Evolutionary conservation across 2,113 vertebrate genomes (phyloP).

Genomic region (Calonectris borealis): DNA sequence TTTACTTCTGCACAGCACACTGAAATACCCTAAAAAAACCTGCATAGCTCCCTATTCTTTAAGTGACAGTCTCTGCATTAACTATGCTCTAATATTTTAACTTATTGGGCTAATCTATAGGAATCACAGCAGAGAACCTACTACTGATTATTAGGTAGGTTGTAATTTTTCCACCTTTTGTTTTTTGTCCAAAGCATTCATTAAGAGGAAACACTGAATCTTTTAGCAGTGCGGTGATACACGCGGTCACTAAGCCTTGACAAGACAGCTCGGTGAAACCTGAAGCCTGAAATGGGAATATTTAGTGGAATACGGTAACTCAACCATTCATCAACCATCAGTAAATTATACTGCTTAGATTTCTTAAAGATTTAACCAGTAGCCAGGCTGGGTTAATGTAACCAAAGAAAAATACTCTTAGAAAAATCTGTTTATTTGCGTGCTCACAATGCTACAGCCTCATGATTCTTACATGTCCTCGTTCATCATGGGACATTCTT

Average conservation of each 20-base stretch:
- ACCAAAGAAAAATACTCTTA: background rate
- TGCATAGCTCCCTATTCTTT: background rate
- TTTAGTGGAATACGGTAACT: background rate
- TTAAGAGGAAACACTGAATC: background rate
- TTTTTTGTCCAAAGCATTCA: background rate
- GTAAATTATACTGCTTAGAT: background rate
- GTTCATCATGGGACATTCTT: background rate
- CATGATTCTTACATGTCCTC: background rate
- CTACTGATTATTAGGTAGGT: background rate
- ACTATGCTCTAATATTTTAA: background rate
- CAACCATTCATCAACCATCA: background rate
- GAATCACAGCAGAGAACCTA: background rate
- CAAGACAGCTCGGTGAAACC: background rate
- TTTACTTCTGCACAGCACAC: background rate
- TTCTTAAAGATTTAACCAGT: background rate
- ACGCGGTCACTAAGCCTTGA: background rate
- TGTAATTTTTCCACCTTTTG: background rate
- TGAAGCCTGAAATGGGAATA: background rate
- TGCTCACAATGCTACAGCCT: background rate
- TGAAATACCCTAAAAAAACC: background rate
- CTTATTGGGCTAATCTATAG: background rate
- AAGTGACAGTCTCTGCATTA: background rate
- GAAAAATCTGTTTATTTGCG: background rate
- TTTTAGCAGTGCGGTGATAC: background rate
- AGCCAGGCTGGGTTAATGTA: background rate